Base-by-base conservation (phyloP, 2,888 invertebrate genomes). In the Arenicola marina region DNA sequence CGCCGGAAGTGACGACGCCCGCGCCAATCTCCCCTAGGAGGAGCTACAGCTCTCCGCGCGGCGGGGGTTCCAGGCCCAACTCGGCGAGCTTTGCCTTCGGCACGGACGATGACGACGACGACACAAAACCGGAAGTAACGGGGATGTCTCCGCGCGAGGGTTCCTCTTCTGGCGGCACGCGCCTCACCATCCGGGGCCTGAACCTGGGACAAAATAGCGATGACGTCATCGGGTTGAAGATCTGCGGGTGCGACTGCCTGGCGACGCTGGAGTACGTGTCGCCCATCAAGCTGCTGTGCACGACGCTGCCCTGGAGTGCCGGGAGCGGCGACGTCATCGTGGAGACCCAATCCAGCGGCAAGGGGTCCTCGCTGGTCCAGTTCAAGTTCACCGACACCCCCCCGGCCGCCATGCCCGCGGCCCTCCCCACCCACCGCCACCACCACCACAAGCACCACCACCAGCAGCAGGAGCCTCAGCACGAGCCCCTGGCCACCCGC, bases 281-380 rank as follows among this genome's bases (percentile, higher is more conserved):
- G 2, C 70, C 78, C 1, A 64, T 57, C 29, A 73, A 72, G 44
- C 72, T 81, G 24, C 73, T 74, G 59, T 76, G 76, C 62, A 74
- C 72, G 28, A 79, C 80, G 18, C 76, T 76, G 57, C 72, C 77
- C n/a, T 77, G 76, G 67, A 66, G 73, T 24, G 70, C 76, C 0
- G 74, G 77, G n/a, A 73, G 69, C 15, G 81, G 81, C 0, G 69
- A 76, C 59, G 68, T 81, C 38, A 67, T 76, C 38, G 71, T 81
- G 43, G 79, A 79, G 61, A 81, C 81, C 3, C 68, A 73, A 56
- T 78, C 78, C 3, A 79, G 80, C 3, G 81, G 80, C 18, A 74
- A 73, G 26, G 76, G 73, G n/a, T 18, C 31, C n/a, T 66, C 66
- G 4, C 55, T 29, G 4, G 48, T 66, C 2, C 11, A 51, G 43